These are phyloP conservation scores for Teleopsis dalmanni DNA, from an alignment of 1,140 invertebrate species.

Conservation along the genomic window DNA sequence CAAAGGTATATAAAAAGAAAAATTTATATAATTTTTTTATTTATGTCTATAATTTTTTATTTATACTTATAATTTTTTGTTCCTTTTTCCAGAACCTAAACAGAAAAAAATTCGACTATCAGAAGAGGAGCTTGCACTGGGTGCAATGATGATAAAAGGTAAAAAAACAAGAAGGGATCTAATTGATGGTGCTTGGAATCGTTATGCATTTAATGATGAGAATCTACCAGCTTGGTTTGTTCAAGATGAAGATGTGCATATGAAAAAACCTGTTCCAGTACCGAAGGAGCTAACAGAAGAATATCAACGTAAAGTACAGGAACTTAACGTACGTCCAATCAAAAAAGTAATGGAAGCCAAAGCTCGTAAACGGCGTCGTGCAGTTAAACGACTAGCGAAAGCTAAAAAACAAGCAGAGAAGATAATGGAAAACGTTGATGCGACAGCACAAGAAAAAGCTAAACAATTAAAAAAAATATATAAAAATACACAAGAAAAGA, in stretches of 20 bases:
- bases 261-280: conserved; percentile 68
- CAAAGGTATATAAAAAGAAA: conserved; percentile 20
- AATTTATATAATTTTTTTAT: no score
- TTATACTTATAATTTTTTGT: no score
- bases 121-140: conserved; percentile 79
- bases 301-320: conserved; percentile 69
- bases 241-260: conserved; percentile 88
- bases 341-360: conserved; percentile 99
- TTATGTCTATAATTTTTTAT: no score
- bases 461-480: conserved; percentile 88
- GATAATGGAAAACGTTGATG: conserved; percentile 82
- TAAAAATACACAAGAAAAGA: conserved; percentile 81
- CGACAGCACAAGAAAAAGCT: conserved; percentile 85
- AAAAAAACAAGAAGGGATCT: conserved; percentile 80
- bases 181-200: conserved; percentile 83
- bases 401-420: conserved; percentile 93
- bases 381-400: conserved; percentile 77
- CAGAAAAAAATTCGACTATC: conserved; percentile 68
- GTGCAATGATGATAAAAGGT: conserved; percentile 74
- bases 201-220: conserved; percentile 80
- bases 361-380: conserved; percentile 89
- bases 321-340: conserved; percentile 88
- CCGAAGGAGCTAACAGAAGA: conserved; percentile 68
- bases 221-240: conserved; percentile 94
- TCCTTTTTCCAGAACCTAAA: conserved; percentile 43